Evolutionary conservation across 35 echinoderm and acorn worm genomes (phyloP).

Genomic region (Chiridota heheva): DNA sequence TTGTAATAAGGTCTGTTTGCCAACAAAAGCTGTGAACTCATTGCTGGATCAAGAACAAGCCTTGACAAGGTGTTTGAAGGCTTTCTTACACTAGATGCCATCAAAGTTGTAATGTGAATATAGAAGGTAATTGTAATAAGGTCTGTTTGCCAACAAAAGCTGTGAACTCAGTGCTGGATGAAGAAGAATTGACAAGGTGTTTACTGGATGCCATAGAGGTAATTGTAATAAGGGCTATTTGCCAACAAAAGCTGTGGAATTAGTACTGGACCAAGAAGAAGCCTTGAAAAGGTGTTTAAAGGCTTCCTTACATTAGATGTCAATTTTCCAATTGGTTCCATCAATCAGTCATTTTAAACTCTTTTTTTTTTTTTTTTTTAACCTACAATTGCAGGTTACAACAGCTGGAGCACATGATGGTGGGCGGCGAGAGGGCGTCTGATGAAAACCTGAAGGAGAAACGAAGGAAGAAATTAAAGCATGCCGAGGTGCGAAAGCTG

Average conservation of each 20-base stretch:
- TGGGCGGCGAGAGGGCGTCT: slow-evolving; percentile 78
- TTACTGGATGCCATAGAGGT: background rate
- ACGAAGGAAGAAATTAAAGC: slow-evolving; percentile 90
- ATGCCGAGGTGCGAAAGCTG: slow-evolving; percentile 93
- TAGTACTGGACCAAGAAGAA: background rate
- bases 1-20: background rate
- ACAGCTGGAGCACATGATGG: slow-evolving; percentile 85
- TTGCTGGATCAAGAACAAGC: slow-evolving; percentile 81
- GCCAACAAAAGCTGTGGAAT: background rate
- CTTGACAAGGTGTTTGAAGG: slow-evolving; percentile 67
- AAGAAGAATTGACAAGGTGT: background rate
- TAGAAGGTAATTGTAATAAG: background rate
- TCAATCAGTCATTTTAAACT: too few relatives aligned
- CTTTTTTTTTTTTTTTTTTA: too few relatives aligned
- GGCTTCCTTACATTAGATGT: background rate
- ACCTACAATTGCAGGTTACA: slow-evolving; percentile 92
- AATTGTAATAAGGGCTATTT: background rate
- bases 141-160: background rate
- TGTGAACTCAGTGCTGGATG: background rate
- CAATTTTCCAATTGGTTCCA: too few relatives aligned
- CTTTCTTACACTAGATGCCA: too few relatives aligned
- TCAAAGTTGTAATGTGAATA: too few relatives aligned
- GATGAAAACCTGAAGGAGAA: slow-evolving; percentile 92
- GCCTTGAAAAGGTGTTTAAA: background rate
- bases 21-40: background rate